A percentile compares a stretch with the other conserved stretches of the same genome.
Evolutionary conservation across 2,888 invertebrate genomes (phyloP).

Genomic region (Drosophila atripex): DNA sequence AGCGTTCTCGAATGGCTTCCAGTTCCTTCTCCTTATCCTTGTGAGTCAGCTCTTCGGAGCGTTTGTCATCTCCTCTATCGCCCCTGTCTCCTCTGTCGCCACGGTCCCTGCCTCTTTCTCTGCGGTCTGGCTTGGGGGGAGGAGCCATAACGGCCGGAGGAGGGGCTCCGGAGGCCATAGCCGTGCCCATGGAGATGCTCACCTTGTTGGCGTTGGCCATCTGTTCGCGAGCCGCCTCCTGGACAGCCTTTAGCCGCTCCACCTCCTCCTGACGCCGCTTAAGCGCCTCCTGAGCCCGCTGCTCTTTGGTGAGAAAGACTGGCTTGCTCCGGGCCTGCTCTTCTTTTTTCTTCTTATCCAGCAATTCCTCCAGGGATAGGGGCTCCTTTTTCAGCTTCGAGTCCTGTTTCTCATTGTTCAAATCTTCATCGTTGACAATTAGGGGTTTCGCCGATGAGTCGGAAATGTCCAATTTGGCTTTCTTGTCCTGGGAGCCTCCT

Average conservation of each 20-base stretch:
- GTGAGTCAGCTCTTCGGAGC: conserved; percentile 83
- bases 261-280: conserved; percentile 95
- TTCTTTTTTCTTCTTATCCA: conserved; percentile 98
- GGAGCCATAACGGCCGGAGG: conserved; percentile 42
- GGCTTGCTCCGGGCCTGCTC: conserved; percentile 98
- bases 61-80: conserved; percentile 78
- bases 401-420: conserved; percentile 79
- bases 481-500: conserved; percentile 60
- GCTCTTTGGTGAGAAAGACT: conserved; percentile 97
- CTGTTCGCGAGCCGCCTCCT: conserved; percentile 82
- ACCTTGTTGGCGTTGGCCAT: conserved; percentile 49
- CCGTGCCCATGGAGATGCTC: conserved; percentile 56
- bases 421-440: conserved; percentile 84
- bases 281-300: conserved; percentile 94
- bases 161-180: conserved; percentile 60
- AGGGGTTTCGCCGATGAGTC: conserved; percentile 53
- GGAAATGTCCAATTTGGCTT: conserved; percentile 44
- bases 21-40: conserved; percentile 96
- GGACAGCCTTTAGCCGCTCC: conserved; percentile 89
- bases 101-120: conserved; percentile 17
- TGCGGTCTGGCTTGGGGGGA: conserved; percentile 48
- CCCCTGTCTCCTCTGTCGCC: conserved; percentile 28
- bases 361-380: conserved; percentile 96
- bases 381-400: conserved; percentile 88
- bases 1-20: conserved; percentile 97